phyloP scores from a whole-genome alignment of 2,797 vertebrate species.

The Halcyon badia region DNA sequence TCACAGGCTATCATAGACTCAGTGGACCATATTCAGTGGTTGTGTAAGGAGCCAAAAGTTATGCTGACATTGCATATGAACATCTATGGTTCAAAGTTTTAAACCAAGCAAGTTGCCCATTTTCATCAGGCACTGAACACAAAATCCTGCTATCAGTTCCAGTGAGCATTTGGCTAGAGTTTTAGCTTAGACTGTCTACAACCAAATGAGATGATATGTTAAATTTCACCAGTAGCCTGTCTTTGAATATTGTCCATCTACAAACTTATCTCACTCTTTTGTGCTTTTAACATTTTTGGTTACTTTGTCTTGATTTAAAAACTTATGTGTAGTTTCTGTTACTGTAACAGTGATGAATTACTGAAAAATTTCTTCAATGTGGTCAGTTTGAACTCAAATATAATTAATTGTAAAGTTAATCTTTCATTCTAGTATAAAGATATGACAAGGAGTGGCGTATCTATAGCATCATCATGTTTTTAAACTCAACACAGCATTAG shows the following conservation, averaged over 20 bases:
- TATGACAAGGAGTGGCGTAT: neutral
- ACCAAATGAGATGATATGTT: neutral
- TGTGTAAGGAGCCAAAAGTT: conserved; percentile 19
- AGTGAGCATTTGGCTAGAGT: neutral
- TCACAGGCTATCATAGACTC: neutral
- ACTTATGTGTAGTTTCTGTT: neutral
- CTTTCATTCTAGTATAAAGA: neutral
- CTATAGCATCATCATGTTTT: neutral
- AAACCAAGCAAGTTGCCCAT: neutral
- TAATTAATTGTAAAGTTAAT: neutral
- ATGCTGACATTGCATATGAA: neutral
- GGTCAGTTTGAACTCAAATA: neutral
- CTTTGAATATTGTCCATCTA: neutral
- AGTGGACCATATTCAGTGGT: conserved; percentile 15
- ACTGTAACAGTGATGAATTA: neutral
- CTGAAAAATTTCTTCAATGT: neutral
- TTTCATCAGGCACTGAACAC: neutral
- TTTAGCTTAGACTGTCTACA: neutral
- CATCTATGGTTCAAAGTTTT: neutral
- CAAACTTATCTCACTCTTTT: neutral
- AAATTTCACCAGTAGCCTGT: neutral
- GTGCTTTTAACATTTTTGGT: neutral
- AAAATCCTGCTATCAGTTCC: neutral
- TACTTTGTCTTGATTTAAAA: neutral
- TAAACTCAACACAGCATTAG: neutral